Conservation (phyloP, 1,140 invertebrate genomes). For the Anthonomus grandis region DNA sequence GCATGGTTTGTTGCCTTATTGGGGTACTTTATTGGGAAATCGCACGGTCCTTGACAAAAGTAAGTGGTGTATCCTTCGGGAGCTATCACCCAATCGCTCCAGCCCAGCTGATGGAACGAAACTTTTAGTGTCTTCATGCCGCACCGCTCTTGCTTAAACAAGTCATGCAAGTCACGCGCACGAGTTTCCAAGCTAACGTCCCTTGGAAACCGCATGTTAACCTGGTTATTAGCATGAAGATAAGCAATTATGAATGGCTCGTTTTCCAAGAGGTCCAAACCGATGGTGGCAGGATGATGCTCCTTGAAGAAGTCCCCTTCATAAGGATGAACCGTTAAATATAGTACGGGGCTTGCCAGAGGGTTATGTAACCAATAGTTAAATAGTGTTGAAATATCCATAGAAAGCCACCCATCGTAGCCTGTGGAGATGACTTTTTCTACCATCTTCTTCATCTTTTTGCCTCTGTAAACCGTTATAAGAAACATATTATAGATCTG, state of each 20-base stretch:
- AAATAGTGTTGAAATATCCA: constrained; percentile 1
- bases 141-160: background rate
- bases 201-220: background rate
- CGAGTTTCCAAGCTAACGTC: background rate
- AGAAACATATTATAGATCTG: background rate
- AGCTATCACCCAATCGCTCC: constrained; percentile 11
- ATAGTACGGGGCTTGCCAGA: background rate
- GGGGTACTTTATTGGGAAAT: constrained; percentile 6
- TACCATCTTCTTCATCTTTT: constrained; percentile 3
- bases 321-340: background rate
- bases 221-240: constrained; percentile 1
- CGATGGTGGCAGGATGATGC: background rate
- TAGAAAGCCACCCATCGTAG: constrained; percentile 3
- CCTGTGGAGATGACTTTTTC: background rate
- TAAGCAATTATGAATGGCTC: constrained; percentile 5
- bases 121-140: background rate
- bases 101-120: constrained; percentile 3
- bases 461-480: background rate
- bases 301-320: background rate
- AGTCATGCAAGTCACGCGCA: background rate
- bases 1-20: constrained; percentile 2
- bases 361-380: background rate
- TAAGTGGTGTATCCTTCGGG: constrained; percentile 2
- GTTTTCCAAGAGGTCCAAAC: background rate
- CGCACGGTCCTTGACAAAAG: constrained; percentile 12